Base-by-base conservation (phyloP, 2,888 invertebrate species). In the Flexamia atlantica region DNA sequence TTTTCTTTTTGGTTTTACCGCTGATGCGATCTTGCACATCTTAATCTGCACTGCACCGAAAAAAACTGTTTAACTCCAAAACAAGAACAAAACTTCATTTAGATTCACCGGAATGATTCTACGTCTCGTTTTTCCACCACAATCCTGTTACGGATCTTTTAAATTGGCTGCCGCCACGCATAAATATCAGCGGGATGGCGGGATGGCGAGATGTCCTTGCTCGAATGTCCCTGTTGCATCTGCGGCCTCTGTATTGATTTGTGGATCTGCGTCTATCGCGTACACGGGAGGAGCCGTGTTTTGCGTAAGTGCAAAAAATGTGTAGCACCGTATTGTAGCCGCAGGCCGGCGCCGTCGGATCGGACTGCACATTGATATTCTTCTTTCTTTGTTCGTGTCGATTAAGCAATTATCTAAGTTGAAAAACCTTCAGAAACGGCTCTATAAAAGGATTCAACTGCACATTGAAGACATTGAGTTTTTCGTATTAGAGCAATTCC, bases 151-250 rank as follows among this genome's bases (percentile, higher is more conserved):
- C 64, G 28, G 64, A 64, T 64, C 64, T 64, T 28, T 20, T 64
- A 64, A 64, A 64, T 64, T 64, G 64, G 64, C 64, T 17, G 25
- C 64, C 23, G 64, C 30, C 30, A 17, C 64, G 28, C 64, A 64
- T 64, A 64, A 64, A 64, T 64, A 64, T 64, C 64, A n/a, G 28
- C 30, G 14, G 14, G 28, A 30, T n/a, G n/a, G n/a, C n/a, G n/a
- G n/a, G n/a, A n/a, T n/a, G n/a, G n/a, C n/a, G n/a, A 64, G 64
- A 64, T 64, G 64, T 64, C 64, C 64, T 64, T 64, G 64, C 30
- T 30, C 30, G 30, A 64, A 64, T 30, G 30, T 30, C 30, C 30
- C 64, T 28, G 57, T 23, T 57, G 57, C 57, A 57, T 57, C 20
- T 3, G 20, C 30, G 64, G 64, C 64, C 64, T 64, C 64, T 57